Evolutionary conservation across 1,140 invertebrate genomes (phyloP).

Genomic region (Drosophila pruinosa): DNA sequence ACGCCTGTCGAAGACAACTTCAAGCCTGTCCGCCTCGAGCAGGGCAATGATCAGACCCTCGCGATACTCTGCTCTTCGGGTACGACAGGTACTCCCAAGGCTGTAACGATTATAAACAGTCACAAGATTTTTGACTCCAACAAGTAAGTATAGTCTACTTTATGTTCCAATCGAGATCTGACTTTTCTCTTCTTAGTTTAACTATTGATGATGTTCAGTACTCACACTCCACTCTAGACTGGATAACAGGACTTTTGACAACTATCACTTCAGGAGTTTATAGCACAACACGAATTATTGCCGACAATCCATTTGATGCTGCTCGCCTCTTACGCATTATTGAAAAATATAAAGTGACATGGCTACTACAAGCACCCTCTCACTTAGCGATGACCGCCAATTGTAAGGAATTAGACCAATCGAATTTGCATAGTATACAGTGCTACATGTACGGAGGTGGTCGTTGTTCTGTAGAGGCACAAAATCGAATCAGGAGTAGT

Average conservation of each 20-base stretch:
- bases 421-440: constrained; percentile 38
- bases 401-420: constrained; percentile 28
- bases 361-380: constrained; percentile 54
- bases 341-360: constrained; percentile 49
- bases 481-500: constrained; percentile 41
- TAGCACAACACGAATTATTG: constrained; percentile 55
- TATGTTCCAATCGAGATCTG: fast-evolving
- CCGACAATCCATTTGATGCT: constrained; percentile 53
- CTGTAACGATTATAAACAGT: constrained; percentile 85
- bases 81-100: too few relatives aligned
- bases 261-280: constrained; percentile 44
- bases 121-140: constrained; percentile 26
- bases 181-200: not conserved
- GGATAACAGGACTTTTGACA: constrained; percentile 54
- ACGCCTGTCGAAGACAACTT: constrained; percentile 46
- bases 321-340: constrained; percentile 31
- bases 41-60: constrained; percentile 55
- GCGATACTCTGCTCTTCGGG: constrained; percentile 86
- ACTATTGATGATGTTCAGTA: constrained; percentile 54
- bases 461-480: constrained; percentile 42
- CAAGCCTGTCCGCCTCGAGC: constrained; percentile 30
- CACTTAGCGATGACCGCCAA: constrained; percentile 57
- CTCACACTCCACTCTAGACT: constrained; percentile 56
- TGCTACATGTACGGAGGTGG: constrained; percentile 52
- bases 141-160: constrained; percentile 24